Evolutionary conservation across 1,140 invertebrate genomes (phyloP), one percentile per base, ranked within the genome.

Genomic region (Scaptodrosophila lebanonensis): DNA sequence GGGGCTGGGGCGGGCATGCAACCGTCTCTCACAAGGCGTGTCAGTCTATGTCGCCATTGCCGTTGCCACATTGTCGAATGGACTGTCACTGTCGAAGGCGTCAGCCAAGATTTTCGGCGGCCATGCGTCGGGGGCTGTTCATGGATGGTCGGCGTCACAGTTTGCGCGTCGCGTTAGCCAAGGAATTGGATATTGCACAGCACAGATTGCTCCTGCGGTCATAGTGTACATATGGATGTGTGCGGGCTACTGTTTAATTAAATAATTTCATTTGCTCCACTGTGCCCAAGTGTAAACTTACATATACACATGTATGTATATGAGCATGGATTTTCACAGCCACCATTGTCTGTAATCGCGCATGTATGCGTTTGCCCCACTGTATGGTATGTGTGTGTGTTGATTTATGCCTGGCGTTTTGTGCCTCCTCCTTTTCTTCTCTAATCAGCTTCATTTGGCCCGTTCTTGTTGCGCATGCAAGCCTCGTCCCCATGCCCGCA

Each of bases 61-160:
- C n/a, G n/a, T n/a, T n/a, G n/a, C n/a, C n/a, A n/a, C n/a, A n/a
- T n/a, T n/a, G n/a, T n/a, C n/a, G n/a, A n/a, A n/a, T n/a, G n/a
- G n/a, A n/a, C n/a, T n/a, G n/a, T 79, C 69, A 68, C 60, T 73
- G 75, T 79, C 70, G 49, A 18, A 17, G 48, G 61, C 36, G 53
- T 63, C 70, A 60, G 71, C 71, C 73, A 77, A 77, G 73, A 65
- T 68, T 68, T 73, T 59, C 3, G 22, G 3, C 3, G 3, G 3
- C 22, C 8, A 8, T 25, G 22, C 3, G 3, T 8, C 8, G 22
- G 3, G 22, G 3, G 3, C 22, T 25, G 22, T 25, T 69, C 73
- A 68, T 82, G 73, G 60, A 60, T 73, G 68, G 64, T 56, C 69
- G 75, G 68, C 75, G 73, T 79, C 69, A 79, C 75, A 82, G 66